Evolutionary conservation across 2,113 vertebrate species (phyloP), one percentile per base, ranked within the genome.

Genomic region (Plotosus lineatus): DNA sequence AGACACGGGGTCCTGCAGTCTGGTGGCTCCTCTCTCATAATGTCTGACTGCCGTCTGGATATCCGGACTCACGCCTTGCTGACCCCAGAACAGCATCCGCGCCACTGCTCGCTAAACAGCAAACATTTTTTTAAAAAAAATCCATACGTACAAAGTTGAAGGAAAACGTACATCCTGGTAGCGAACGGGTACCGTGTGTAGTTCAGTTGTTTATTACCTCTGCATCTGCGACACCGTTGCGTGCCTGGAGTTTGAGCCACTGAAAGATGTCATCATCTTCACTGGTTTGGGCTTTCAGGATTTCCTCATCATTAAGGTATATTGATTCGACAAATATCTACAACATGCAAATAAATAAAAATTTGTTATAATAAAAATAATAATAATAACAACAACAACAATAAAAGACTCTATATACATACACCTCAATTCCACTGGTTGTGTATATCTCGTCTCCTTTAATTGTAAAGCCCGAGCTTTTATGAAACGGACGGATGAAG

Each of bases 21-120:
- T 83, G 65, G 86, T 81, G 3, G 94, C 93, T 58, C 92, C 94
- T 48, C 92, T 89, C 77, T 93, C 87, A 3, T 94, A 95, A 85
- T 94, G 93, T 75, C 84, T 92, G 40, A 88, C 91, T 38, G 94
- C 94, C 7, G 87, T 88, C 61, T 85, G 85, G 42, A 93, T 88
- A 79, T 95, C 87, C 44, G 90, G 84, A 76, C 91, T 83, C 23
- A 95, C 88, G 5, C 94, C 94, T 84, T 92, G 93, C 90, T 95
- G 93, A 69, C 94, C 94, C 94, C 94, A 95, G 87, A 92, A 95
- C 65, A 95, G 90, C 93, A 94, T 94, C 58, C 92, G 91, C n/a
- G 85, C 91, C 33, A 94, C 50, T 0, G 90, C n/a, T 89, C 92
- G 91, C 94, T 95, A 80, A 17, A 89, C 53, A 86, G 21, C 15